phyloP scores from a whole-genome alignment of 2,888 invertebrate genomes.

The Noctua janthe region DNA sequence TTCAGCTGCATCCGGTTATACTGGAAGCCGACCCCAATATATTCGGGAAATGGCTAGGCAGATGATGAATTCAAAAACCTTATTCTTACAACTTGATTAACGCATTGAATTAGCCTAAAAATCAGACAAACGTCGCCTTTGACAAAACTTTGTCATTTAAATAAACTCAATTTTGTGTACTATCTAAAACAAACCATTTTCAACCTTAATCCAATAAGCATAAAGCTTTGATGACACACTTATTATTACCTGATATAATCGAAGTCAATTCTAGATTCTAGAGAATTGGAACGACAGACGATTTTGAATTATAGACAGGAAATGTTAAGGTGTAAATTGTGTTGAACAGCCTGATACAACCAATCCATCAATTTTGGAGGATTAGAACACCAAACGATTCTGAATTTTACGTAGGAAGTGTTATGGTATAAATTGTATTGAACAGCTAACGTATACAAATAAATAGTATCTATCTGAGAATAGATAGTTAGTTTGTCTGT shows the following conservation, averaged over 20 bases:
- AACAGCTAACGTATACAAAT: neutral
- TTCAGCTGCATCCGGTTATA: too few species aligned
- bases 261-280: neutral
- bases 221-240: conserved; percentile 19
- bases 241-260: neutral
- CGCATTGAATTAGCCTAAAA: conserved; percentile 34
- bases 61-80: too few species aligned
- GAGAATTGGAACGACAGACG: neutral
- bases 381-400: conserved; percentile 6
- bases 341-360: neutral
- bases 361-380: conserved; percentile 10
- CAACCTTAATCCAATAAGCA: neutral
- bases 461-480: neutral
- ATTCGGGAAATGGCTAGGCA: too few species aligned
- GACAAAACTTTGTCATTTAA: conserved; percentile 22
- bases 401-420: rapidly evolving
- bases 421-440: conserved; percentile 17
- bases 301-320: conserved; percentile 2
- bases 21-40: too few species aligned
- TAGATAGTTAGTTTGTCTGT: conserved; percentile 17
- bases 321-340: conserved; percentile 3
- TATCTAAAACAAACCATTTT: conserved; percentile 15
- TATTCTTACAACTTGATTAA: conserved; percentile 5
- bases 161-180: conserved; percentile 4
- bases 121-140: conserved; percentile 8